Base-by-base conservation (phyloP, 2,113 vertebrate genomes). In the Paratilapia polleni region DNA sequence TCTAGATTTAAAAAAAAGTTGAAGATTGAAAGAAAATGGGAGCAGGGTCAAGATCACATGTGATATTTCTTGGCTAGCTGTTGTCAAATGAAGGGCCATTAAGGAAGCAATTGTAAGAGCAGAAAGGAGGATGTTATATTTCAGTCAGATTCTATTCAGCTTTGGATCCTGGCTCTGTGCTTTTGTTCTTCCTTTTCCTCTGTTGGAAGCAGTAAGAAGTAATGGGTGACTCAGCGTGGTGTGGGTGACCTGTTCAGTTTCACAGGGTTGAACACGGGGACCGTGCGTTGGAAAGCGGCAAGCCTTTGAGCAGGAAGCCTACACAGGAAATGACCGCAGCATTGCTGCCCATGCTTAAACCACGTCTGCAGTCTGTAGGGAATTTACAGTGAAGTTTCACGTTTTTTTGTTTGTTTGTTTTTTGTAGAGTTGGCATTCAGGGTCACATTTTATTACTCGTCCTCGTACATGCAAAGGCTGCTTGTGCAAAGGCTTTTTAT, bases 251-350 rank as follows among this genome's bases (percentile, higher is more conserved):
- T 92, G 92, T 88, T 91, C 81, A 82, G 81, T 93, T 93, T 88
- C 88, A 89, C 89, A 89, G 85, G 58, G 81, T 70, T 90, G 74
- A 87, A 91, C 77, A 75, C 60, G 73, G 82, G 76, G 87, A 92
- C 85, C 83, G 77, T 77, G 83, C 85, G 88, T 85, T 91, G 89
- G 88, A 89, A 92, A 87, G 88, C 43, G 59, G 83, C 68, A 12
- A 84, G 77, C 78, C 77, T 84, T 87, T 61, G 88, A 89, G 88
- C 93, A 96, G 94, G 94, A 95, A 95, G 92, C 83, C 78, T 86
- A 85, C 90, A 81, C 93, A 94, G 95, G 95, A 96, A 95, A 92
- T 75, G 43, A 78, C 77, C 15, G 34, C 61, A 80, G 89, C 88
- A 91, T 93, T 95, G 92, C 94, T 95, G 84, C 90, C 87, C 76